A percentile compares a stretch with the other conserved stretches of the same genome.
Evolutionary conservation across 2,888 invertebrate species (phyloP).

Genomic region (Polyommatus icarus): DNA sequence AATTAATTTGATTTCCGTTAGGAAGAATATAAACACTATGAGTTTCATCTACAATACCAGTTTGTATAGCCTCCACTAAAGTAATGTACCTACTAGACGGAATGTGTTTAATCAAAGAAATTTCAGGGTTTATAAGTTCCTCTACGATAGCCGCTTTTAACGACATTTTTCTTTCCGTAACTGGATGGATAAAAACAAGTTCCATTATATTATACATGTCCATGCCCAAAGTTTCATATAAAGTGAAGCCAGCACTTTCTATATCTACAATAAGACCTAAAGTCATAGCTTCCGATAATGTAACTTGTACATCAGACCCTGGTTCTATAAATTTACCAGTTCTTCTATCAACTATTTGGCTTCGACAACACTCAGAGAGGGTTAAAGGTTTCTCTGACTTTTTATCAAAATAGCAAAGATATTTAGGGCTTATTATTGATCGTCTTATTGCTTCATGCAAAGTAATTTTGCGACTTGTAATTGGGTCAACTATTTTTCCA

Average conservation of each 20-base stretch:
- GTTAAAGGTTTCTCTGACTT: slow-evolving; percentile 85
- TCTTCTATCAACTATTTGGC: slow-evolving; percentile 89
- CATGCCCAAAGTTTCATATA: slow-evolving; percentile 90
- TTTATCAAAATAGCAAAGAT: slow-evolving; percentile 90
- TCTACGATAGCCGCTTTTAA: slow-evolving; percentile 86
- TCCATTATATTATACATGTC: slow-evolving; percentile 86
- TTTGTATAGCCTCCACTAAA: slow-evolving; percentile 85
- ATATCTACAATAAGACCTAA: slow-evolving; percentile 92
- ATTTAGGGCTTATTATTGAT: slow-evolving; percentile 88
- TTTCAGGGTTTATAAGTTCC: slow-evolving; percentile 88
- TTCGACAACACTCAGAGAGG: slow-evolving; percentile 89
- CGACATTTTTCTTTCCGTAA: slow-evolving; percentile 86
- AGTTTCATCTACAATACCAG: slow-evolving; percentile 84
- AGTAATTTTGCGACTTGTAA: slow-evolving; percentile 88
- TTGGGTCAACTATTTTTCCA: slow-evolving; percentile 91
- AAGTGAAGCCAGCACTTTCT: slow-evolving; percentile 89
- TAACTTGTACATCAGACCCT: slow-evolving; percentile 82
- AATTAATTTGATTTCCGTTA: slow-evolving; percentile 83
- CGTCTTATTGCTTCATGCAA: slow-evolving; percentile 91
- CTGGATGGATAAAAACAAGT: slow-evolving; percentile 87
- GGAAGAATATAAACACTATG: slow-evolving; percentile 83
- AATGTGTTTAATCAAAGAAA: slow-evolving; percentile 87
- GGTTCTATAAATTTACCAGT: slow-evolving; percentile 89
- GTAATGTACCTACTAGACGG: slow-evolving; percentile 85
- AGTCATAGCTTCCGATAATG: slow-evolving; percentile 87